Base-by-base conservation (phyloP, 2,888 invertebrate species). In the Onchidella celtica region DNA sequence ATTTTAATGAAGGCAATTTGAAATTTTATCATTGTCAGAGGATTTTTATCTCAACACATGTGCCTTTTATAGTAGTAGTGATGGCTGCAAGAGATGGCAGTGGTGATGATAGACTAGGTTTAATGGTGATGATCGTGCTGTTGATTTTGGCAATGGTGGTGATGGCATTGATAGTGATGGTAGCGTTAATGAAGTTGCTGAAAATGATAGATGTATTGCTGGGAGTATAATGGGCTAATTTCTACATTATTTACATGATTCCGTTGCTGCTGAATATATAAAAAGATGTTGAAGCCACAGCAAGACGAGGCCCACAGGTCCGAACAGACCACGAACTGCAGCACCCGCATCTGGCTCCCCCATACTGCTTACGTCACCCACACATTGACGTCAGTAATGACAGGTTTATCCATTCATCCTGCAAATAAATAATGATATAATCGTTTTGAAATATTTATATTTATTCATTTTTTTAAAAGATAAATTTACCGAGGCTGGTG, bases 321-420 rank as follows among this genome's bases (percentile, higher is more conserved):
- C 36, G 38, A 59, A 27, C 32, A 32, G 24, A n/a, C 3, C 6
- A 29, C 9, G 47, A 17, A 47, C 47, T 47, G 6, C 17, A 47
- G 6, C 17, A 47, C 6, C 17, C 9, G 17, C 17, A 11, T 47
- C 47, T 17, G 38, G 73, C 14, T 17, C 3, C 55, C 2, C 1
- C 63, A 75, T 75, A 40, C 17, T 75, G 29, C 2, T 47, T 40
- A 61, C 74, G 4, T 21, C 11, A 74, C 24, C 11, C 38, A 24
- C n/a, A 21, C 61, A 63, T 38, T n/a, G 61, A 11, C 4, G 32
- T 3, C 34, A n/a, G 2, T 17, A 24, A 21, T 0, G 34, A 9
- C 0, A 14, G 1, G 24, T 32, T 59, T 34, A 9, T 0, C 59
- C 6, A 34, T 2, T 73, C 59, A 73, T 73, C 59, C 59, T 73